Base-by-base conservation (phyloP, 2,888 invertebrate species). In the Drosophila pseudotakahashii region DNA sequence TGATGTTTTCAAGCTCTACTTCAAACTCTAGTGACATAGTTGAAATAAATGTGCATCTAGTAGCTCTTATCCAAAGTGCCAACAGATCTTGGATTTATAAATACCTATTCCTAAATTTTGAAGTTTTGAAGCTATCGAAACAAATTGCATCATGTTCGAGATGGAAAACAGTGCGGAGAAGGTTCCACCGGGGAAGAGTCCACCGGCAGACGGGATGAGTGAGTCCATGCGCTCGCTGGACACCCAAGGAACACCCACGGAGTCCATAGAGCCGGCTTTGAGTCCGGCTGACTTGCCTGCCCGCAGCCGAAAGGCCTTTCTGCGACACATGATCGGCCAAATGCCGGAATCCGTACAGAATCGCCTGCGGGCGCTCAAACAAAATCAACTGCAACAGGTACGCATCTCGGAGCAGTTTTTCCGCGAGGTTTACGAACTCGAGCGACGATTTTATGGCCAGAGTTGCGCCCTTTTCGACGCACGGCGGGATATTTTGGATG, bases 381-480 rank as follows among this genome's bases (percentile, higher is more conserved):
- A 67, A 7, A 66, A 52, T 16, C 64, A 66, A n/a, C 14, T 66
- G 68, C 53, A 66, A 13, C 68, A 47, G 68, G 52, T 61, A 5
- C 63, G 36, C n/a, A 61, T 61, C 6, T 61, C 62, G 30, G 61
- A 61, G 37, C 44, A 61, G 19, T 61, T 61, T 11, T 61, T 62
- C 7, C 61, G 61, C 0, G 45, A 61, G 13, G 63, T 73, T 4
- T 70, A 73, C 54, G 62, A 62, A 7, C 63, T 70, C 19, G 73
- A 70, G 57, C 73, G 77, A 7, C 70, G 74, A 1, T 84, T 74
- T 69, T 83, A 85, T 45, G 45, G 55, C 7, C 75, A 76, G 51
- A 81, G 78, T 36, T 75, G 74, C 14, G 59, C 47, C 7, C 44
- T 85, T 3, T 73, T 83, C 10, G 85, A 83, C 66, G 63, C 58